Base-by-base conservation (phyloP, 2,797 vertebrate species). In the Botia almorhae region DNA sequence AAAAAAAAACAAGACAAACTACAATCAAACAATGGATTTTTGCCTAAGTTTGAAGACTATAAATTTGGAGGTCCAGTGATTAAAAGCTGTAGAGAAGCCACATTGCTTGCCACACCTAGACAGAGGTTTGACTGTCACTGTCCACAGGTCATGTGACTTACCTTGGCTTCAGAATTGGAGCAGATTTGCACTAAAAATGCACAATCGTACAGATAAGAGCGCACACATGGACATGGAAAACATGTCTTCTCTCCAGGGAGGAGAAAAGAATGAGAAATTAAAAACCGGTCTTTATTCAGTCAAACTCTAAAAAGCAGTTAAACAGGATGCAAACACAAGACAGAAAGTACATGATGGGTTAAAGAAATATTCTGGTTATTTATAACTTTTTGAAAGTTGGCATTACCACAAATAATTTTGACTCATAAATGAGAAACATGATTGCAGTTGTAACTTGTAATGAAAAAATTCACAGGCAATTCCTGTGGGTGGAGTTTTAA, bases 161-260 rank as follows among this genome's bases (percentile, higher is more conserved):
- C 36, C 76, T 63, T 85, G 83, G 84, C 83, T 69, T 80, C 65
- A 81, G 65, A 83, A 85, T 55, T 83, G 77, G 13, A 76, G 74
- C 71, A 74, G 7, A 8, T 10, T 56, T 19, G 67, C 67, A 17
- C 76, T 51, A 21, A 64, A 17, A 51, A 39, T 1, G 5, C 16
- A 60, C 53, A 51, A 46, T 76, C 7, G 33, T 46, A 36, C 12
- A 17, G 19, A 16, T 7, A n/a, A 26, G 14, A 63, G 36, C 39
- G 39, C 55, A 51, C 73, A 33, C 68, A 7, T 64, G 56, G 81
- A 36, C 16, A 33, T 56, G 60, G 69, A 63, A 63, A 50, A 48
- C 13, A 63, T 50, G 3, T 63, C 43, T 7, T n/a, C n/a, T n/a
- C n/a, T n/a, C n/a, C n/a, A 74, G 36, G 55, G 7, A 29, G 14